Evolutionary conservation across 2,888 invertebrate species (phyloP), one percentile per base, ranked within the genome.

Genomic region (Drosophila maculinotata): DNA sequence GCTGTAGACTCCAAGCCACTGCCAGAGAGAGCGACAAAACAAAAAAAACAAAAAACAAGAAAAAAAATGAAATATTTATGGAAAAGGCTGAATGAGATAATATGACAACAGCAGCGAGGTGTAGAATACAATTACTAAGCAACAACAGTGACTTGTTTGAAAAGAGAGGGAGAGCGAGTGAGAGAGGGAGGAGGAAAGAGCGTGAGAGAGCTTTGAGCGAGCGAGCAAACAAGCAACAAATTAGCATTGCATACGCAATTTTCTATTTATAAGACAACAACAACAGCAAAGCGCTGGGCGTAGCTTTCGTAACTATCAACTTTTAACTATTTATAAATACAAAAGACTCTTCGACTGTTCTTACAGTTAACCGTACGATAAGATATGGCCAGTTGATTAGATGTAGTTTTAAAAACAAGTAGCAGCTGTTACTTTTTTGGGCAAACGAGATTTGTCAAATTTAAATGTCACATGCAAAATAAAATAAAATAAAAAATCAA

Each of bases 231-330:
- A 63, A 69, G 66, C 66, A 57, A 71, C 68, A 77, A 83, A 80
- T 86, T 86, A 87, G 83, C 83, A 86, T 74, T 87, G 86, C 87
- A 85, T 88, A 88, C 88, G 88, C 89, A 89, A 88, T 88, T 88
- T 88, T 88, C 88, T 88, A 88, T 88, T 89, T 87, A 83, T 88
- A 88, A 82, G 76, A 74, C 72, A 77, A 72, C 67, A 48, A 28
- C 35, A 38, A 35, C 53, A 72, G 60, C 52, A 68, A 52, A 72
- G 72, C 74, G 58, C 52, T 53, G 41, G 56, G 31, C 56, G 52
- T 60, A 69, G 65, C 60, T 75, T 73, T 75, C 64, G 44, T 73
- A 73, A 73, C 69, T 64, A 30, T 30, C 44, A 59, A 52, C 35
- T 56, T 60, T 65, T 53, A 64, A 47, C 39, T 69, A 25, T 51